Evolutionary conservation across 2,797 vertebrate genomes (phyloP).

Genomic region (Muscicapa striata): DNA sequence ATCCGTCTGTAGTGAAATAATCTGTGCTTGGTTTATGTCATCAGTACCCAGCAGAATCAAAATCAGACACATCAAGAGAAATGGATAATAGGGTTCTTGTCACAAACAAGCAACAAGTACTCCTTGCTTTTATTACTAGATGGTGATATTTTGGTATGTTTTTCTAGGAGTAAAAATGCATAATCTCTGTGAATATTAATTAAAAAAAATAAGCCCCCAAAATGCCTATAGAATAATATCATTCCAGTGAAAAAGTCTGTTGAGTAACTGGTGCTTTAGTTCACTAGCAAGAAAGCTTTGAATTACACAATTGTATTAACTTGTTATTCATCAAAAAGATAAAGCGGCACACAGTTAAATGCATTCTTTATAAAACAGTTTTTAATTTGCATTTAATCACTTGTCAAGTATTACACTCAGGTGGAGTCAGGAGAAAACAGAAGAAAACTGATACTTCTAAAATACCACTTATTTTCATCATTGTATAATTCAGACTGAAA

Average conservation of each 20-base stretch:
- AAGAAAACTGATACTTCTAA: neutral
- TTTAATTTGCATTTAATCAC: neutral
- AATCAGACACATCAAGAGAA: slow-evolving; percentile 15
- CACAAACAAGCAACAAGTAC: neutral
- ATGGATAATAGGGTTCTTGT: neutral
- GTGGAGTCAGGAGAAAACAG: neutral
- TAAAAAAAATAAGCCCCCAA: neutral
- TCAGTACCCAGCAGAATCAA: neutral
- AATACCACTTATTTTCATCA: neutral
- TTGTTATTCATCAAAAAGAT: slow-evolving; percentile 16
- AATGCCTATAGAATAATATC: neutral
- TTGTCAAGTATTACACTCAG: neutral
- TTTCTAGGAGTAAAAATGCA: slow-evolving; percentile 8
- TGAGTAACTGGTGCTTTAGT: slow-evolving; percentile 47
- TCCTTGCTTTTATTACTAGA: neutral
- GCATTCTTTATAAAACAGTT: slow-evolving; percentile 12
- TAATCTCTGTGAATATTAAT: neutral
- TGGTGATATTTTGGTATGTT: neutral
- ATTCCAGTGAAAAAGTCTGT: slow-evolving; percentile 31
- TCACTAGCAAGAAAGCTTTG: slow-evolving; percentile 12
- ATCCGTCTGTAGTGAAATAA: neutral
- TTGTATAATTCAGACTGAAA: neutral
- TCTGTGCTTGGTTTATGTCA: neutral
- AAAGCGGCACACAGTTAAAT: slow-evolving; percentile 14
- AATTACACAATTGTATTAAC: slow-evolving; percentile 19